Conservation (phyloP, 2,888 invertebrate species). For the Hipparchia sbordonii region DNA sequence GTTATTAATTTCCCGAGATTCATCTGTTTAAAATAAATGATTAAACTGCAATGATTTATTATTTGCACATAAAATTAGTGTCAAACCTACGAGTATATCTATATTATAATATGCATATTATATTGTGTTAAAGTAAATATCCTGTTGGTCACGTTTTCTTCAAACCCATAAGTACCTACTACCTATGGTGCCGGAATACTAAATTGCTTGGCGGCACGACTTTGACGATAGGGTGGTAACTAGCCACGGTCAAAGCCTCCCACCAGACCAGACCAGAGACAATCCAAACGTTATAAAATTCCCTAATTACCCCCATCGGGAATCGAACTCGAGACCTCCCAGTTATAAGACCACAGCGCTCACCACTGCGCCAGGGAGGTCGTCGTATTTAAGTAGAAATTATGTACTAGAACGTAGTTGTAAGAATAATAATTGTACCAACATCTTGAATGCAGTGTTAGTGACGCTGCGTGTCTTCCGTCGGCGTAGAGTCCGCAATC, state of each 20-base stretch:
- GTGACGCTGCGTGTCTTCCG: slow-evolving; percentile 47
- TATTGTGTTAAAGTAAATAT: not conserved
- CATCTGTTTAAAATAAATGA: not conserved
- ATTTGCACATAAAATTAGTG: not conserved
- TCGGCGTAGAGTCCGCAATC: slow-evolving; percentile 59
- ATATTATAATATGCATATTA: too few relatives aligned
- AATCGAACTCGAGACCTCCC: too few relatives aligned
- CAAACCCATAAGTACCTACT: too few relatives aligned
- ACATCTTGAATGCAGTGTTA: slow-evolving; percentile 28
- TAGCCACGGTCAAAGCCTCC: too few relatives aligned
- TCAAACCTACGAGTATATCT: not conserved
- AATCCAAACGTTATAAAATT: too few relatives aligned
- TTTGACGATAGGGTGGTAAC: too few relatives aligned
- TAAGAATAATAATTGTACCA: slow-evolving; percentile 50
- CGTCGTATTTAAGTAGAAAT: slow-evolving; percentile 5
- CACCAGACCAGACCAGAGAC: too few relatives aligned
- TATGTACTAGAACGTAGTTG: slow-evolving; percentile 45
- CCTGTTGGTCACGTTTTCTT: not conserved
- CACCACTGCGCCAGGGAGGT: too few relatives aligned
- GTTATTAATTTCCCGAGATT: not conserved
- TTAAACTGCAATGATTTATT: not conserved
- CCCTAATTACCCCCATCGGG: too few relatives aligned
- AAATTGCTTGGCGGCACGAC: too few relatives aligned
- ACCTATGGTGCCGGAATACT: too few relatives aligned
- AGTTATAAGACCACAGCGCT: too few relatives aligned